phyloP scores from a whole-genome alignment of 2,797 vertebrate genomes.

The Psittacula echo region DNA sequence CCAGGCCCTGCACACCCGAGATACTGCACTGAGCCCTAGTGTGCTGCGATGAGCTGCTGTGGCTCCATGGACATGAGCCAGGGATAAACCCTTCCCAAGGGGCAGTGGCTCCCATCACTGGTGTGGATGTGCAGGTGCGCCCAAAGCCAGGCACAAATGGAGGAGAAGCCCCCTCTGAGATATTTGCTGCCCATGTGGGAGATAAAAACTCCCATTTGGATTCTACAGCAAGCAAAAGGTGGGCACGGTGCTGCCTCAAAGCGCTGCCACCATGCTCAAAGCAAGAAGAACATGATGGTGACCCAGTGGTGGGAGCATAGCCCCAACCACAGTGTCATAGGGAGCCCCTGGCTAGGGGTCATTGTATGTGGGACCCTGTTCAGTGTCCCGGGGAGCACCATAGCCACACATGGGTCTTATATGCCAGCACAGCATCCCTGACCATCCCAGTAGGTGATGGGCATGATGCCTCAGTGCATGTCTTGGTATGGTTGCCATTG shows the following conservation, averaged over 20 bases:
- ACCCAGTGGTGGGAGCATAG: accelerated
- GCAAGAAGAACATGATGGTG: background rate
- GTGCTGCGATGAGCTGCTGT: background rate
- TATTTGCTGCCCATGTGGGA: background rate
- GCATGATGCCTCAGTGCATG: accelerated
- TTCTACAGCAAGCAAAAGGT: background rate
- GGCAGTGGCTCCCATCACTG: accelerated
- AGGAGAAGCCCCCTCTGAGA: accelerated
- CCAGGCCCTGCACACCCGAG: background rate
- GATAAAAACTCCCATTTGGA: background rate
- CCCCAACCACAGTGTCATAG: background rate
- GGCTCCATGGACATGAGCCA: background rate
- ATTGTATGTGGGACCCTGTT: background rate
- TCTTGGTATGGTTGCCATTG: accelerated
- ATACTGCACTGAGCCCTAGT: accelerated
- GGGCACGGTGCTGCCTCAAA: background rate
- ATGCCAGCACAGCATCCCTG: background rate
- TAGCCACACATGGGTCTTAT: accelerated
- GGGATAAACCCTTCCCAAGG: background rate
- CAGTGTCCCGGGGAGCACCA: background rate
- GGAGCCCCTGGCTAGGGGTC: background rate
- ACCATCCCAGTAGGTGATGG: accelerated
- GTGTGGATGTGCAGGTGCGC: background rate
- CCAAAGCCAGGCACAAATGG: accelerated
- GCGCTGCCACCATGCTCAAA: background rate